These are phyloP conservation scores for Penaeus vannamei DNA, from an alignment of 1,140 invertebrate genomes.

Conservation along the genomic window DNA sequence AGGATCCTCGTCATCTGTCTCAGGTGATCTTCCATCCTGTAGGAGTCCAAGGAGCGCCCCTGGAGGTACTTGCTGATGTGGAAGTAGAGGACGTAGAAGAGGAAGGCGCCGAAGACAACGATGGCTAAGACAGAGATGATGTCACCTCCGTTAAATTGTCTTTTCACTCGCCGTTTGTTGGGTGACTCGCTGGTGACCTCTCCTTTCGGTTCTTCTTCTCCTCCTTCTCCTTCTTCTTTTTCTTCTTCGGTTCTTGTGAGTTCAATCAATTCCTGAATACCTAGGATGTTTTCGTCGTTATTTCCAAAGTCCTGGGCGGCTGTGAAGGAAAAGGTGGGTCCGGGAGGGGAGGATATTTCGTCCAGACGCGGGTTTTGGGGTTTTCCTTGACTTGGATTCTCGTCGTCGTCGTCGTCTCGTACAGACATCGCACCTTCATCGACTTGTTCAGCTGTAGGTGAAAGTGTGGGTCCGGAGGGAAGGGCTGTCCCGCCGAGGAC, in stretches of 20 bases:
- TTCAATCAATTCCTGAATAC: not conserved
- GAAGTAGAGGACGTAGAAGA: slow-evolving; percentile 34
- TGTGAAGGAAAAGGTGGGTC: too few species aligned
- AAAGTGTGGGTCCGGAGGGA: too few species aligned
- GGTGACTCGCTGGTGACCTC: not conserved
- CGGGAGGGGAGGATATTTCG: too few species aligned
- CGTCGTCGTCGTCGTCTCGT: too few species aligned
- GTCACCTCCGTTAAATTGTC: too few species aligned
- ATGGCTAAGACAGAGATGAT: slow-evolving; percentile 13
- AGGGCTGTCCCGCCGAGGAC: too few species aligned
- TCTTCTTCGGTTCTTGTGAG: not conserved
- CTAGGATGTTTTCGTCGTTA: not conserved
- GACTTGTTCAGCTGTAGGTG: too few species aligned
- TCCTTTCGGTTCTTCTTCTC: not conserved
- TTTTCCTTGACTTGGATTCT: too few species aligned
- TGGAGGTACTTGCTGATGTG: slow-evolving; percentile 15
- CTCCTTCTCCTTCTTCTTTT: not conserved
- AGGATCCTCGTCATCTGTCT: not conserved
- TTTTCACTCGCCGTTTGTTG: too few species aligned
- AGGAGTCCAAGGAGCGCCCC: not conserved
- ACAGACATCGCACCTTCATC: too few species aligned
- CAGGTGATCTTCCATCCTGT: not conserved
- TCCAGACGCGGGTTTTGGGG: too few species aligned
- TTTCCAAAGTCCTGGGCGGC: too few species aligned
- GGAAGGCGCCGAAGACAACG: slow-evolving; percentile 17